Evolutionary conservation across 2,888 invertebrate genomes (phyloP), one percentile per base, ranked within the genome.

Genomic region (Andricus curvator): DNA sequence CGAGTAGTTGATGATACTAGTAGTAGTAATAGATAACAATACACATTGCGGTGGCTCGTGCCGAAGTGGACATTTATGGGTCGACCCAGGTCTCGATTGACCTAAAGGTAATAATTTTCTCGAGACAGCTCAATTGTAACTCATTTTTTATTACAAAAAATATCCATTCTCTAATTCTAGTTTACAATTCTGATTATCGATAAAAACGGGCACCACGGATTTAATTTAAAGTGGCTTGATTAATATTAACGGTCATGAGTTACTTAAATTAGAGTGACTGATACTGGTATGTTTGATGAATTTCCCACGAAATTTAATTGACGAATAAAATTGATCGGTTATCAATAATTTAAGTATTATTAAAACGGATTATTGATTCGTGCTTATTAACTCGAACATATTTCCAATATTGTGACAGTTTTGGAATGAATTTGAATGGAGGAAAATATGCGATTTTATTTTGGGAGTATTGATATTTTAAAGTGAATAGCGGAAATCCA

Each of bases 1-100:
- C 74, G 74, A 74, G 74, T 56, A 74, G 74, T 74, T 74, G 74
- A 29, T 60, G 74, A 74, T 60, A 56, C 33, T 74, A 74, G 70
- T 51, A 33, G 51, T 37, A 60, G 74, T 74, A 74, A 51, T 60
- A 56, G 74, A 74, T 74, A 56, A 79, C 82, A 60, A 81, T 79
- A 80, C 82, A 78, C 62, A 78, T 78, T 80, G 64, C 79, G 80
- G 80, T 70, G 80, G 80, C 83, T 84, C 80, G 83, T 83, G 84
- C 83, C 84, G 56, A 78, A 84, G 81, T 78, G 83, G 84, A 84
- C 84, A 76, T 84, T 83, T 84, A 82, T 84, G 82, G 83, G 84
- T 84, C 81, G 82, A 80, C 80, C 80, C 83, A 84, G 67, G 79
- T 81, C 82, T 79, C 83, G 80, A 84, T 84, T 83, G 84, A 84